phyloP scores from a whole-genome alignment of 2,113 vertebrate species.

The Anthoscopus minutus region DNA sequence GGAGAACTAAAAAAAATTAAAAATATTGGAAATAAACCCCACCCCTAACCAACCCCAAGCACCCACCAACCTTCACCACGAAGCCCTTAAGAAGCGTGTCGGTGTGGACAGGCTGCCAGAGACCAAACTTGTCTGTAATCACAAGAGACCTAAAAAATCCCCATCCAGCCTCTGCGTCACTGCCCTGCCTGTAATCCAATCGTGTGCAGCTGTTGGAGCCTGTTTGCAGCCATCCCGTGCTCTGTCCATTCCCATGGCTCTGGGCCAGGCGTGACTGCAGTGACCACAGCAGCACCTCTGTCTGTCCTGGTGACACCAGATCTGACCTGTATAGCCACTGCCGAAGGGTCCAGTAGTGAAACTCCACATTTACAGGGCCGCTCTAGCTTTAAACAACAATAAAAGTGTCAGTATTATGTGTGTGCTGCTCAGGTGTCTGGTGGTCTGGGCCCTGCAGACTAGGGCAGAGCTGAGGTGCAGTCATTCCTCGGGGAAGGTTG shows the following conservation, averaged over 20 bases:
- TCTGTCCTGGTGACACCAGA: neutral
- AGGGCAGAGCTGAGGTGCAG: neutral
- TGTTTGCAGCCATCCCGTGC: neutral
- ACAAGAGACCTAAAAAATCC: neutral
- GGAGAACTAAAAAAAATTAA: conserved; percentile 53
- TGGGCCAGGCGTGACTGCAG: neutral
- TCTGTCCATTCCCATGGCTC: neutral
- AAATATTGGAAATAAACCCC: neutral
- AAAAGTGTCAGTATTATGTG: conserved; percentile 57
- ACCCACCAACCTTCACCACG: neutral
- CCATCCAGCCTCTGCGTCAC: neutral
- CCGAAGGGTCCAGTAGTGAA: conserved; percentile 29
- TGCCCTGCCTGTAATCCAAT: neutral
- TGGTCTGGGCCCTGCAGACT: neutral
- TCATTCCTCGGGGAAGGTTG: accelerated
- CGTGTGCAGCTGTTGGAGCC: neutral
- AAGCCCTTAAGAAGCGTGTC: conserved; percentile 46
- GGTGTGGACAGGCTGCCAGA: neutral
- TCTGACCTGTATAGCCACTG: conserved; percentile 15
- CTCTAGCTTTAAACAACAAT: conserved; percentile 51
- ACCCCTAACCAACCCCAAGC: neutral
- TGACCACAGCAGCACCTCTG: neutral
- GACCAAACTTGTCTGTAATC: neutral
- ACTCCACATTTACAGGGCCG: conserved; percentile 30
- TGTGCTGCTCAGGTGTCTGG: neutral